A percentile compares a stretch with the other conserved stretches of the same genome.
Conservation (phyloP, 2,797 vertebrate species). For the Ctenosaura bakeri region DNA sequence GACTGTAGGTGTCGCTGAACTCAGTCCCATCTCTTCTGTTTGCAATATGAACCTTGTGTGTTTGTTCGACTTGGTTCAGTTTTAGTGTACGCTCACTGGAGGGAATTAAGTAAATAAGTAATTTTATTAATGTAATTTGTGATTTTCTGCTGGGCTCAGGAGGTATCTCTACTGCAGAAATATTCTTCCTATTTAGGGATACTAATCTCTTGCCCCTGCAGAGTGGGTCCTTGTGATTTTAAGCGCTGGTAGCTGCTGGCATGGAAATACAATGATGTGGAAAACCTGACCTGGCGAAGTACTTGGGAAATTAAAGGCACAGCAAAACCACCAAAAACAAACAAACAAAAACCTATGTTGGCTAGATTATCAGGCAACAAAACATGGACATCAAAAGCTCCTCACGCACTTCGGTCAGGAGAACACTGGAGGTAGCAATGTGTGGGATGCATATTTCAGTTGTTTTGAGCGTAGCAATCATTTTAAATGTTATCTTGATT, state of each 20-base stretch:
- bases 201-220: too few relatives aligned
- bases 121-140: too few relatives aligned
- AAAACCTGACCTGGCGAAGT: not conserved
- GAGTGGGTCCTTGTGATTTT: too few relatives aligned
- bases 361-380: not conserved
- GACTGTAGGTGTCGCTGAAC: not conserved
- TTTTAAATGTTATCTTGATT: not conserved
- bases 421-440: too few relatives aligned
- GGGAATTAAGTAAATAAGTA: too few relatives aligned
- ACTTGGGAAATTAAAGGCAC: not conserved
- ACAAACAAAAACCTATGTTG: too few relatives aligned
- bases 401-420: not conserved
- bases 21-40: not conserved
- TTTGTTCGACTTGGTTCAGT: too few relatives aligned
- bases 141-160: too few relatives aligned
- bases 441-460: not conserved
- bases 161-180: too few relatives aligned
- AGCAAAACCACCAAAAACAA: not conserved
- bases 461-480: not conserved
- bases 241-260: too few relatives aligned
- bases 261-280: not conserved
- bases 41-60: not conserved
- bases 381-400: not conserved
- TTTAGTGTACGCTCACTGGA: too few relatives aligned
- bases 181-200: too few relatives aligned